Evolutionary conservation across 2,888 invertebrate genomes (phyloP), one percentile per base, ranked within the genome.

Genomic region (Griposia aprilina): DNA sequence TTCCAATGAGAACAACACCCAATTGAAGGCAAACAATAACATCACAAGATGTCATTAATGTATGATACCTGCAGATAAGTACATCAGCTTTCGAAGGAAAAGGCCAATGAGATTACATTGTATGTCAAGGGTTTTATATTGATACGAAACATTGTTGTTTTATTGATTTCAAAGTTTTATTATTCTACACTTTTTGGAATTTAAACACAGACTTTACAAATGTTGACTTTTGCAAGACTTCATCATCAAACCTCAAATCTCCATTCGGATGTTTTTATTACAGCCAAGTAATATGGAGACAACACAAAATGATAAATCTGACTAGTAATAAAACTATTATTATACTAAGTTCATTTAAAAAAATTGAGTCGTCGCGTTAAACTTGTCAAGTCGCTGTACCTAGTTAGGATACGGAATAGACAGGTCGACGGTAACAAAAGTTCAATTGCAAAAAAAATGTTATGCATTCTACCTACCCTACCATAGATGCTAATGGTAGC

Each of bases 61-160:
- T 26, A 62, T 41, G 67, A 73, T 83, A 78, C 17, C 36, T 13
- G 13, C 57, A 75, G 82, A 87, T 85, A 85, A 84, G 48, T 41
- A 67, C 48, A 79, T 79, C 76, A 73, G 78, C 72, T 80, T 71
- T 80, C 71, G 50, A 88, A 81, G 76, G 62, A 78, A 85, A 83
- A 88, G 80, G 87, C 85, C 86, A 83, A 63, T 74, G 80, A 88
- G 76, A 88, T 83, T 78, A 75, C 70, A 83, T 87, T 88, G 84
- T 91, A 59, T 90, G 90, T 89, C 90, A 91, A 90, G 91, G 91
- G 76, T 69, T 83, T 84, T 41, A 62, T 23, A 70, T 30, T 71
- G 70, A 59, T 78, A 86, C 11, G 41, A 41, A 13, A 50, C 50
- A 20, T 48, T 62, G 41, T 30, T 55, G 45, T 60, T 76, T 55